Evolutionary conservation across 35 echinoderm and acorn worm genomes (phyloP).

Genomic region (Apostichopus parvimensis): DNA sequence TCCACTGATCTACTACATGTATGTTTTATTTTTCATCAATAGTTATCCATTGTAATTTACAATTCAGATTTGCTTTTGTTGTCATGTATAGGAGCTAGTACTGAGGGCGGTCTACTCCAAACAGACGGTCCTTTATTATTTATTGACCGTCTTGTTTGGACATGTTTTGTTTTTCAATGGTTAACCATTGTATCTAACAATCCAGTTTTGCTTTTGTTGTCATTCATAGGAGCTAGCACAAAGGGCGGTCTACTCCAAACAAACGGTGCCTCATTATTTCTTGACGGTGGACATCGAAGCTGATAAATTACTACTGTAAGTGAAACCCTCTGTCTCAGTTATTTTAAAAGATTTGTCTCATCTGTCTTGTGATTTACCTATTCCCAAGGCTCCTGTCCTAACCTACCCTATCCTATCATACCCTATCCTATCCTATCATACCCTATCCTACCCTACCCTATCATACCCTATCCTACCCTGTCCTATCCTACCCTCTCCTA

Average conservation of each 20-base stretch:
- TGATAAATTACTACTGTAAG: slow-evolving; percentile 73
- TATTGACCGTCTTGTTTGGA: slow-evolving; percentile 54
- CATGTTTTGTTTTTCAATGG: not conserved
- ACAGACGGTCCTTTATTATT: slow-evolving; percentile 89
- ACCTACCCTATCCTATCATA: too few species aligned
- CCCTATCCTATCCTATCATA: too few species aligned
- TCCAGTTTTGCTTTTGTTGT: not conserved
- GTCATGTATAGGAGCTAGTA: slow-evolving; percentile 54
- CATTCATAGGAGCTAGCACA: slow-evolving; percentile 63
- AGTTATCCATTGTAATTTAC: not conserved
- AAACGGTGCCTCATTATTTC: slow-evolving; percentile 94
- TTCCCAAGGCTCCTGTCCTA: too few species aligned
- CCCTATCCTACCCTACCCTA: too few species aligned
- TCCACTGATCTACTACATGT: too few species aligned
- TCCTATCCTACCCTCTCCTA: too few species aligned
- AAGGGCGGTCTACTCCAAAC: slow-evolving; percentile 81
- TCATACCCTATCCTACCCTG: too few species aligned
- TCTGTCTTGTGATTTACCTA: too few species aligned
- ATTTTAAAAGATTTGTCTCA: not conserved
- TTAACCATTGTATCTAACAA: not conserved
- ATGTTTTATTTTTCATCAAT: not conserved
- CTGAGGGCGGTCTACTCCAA: slow-evolving; percentile 79
- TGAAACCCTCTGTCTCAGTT: not conserved
- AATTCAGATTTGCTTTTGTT: not conserved
- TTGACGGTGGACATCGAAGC: slow-evolving; percentile 85